Base-by-base conservation (phyloP, 2,888 invertebrate genomes). In the Leucophora obtusa region DNA sequence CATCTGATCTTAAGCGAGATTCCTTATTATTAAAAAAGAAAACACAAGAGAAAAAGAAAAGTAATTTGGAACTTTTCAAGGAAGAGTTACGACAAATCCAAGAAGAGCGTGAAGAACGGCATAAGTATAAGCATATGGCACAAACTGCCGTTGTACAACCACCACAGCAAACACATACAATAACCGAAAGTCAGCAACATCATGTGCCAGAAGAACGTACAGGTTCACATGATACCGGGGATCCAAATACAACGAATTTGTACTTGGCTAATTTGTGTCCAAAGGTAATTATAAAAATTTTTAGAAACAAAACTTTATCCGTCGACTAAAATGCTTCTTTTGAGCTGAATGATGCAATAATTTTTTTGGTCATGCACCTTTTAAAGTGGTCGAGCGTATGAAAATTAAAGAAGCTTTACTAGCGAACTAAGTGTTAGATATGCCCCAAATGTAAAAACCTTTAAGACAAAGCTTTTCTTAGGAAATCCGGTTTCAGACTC, bases 211-310 rank as follows among this genome's bases (percentile, higher is more conserved):
- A 85, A 11, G 92, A 92, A 82, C 63, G 80, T 6, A 87, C 94
- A 53, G 97, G 97, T 24, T 97, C 97, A 0, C 97, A 96, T 89
- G 98, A 98, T 90, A 96, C 96, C 77, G 98, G 97, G 0, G 99
- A 99, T 92, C 98, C 98, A 38, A 97, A 96, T 85, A 99, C 99
- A 1, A 99, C 99, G 62, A 99, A 99, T 91, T 92, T 99, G 47
- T 99, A 99, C 90, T 92, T 99, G 69, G 98, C 98, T 76, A 99
- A 99, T 90, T 93, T 99, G 38, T 98, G 97, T 90, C 98, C 98
- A 58, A 98, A 98, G 93, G 98, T 97, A 54, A 53, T 8, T 15
- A 8, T 11, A 38, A 9, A 9, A 14, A 2, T 38, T 11, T n/a
- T 38, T 1, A 11, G 1, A 11, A 38, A 14, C 2, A 10, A 35